These are phyloP conservation scores for Sialis lutaria DNA, from an alignment of 2,888 invertebrate genomes.

Conservation along the genomic window DNA sequence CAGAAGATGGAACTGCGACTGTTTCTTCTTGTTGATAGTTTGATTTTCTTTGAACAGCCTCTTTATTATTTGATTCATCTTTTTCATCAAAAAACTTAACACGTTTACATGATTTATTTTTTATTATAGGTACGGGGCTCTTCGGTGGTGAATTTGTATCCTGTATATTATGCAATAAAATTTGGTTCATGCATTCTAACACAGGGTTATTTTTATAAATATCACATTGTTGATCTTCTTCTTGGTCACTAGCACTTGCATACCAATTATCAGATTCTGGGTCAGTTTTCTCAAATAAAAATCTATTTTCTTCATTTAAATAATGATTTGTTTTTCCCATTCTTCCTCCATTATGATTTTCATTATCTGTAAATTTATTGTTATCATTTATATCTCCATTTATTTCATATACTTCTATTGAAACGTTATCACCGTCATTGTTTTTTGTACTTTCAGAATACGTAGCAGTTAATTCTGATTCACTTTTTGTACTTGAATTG, in stretches of 20 bases:
- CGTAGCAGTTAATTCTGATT: slow-evolving; percentile 1
- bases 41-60: slow-evolving; percentile 12
- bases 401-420: slow-evolving; percentile 3
- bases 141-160: slow-evolving; percentile 27
- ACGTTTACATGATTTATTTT: slow-evolving; percentile 14
- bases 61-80: slow-evolving; percentile 4
- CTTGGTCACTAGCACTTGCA: slow-evolving; percentile 60
- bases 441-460: slow-evolving; percentile 1
- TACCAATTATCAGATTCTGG: slow-evolving; percentile 60
- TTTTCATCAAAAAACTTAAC: slow-evolving; percentile 25
- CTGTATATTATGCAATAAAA: slow-evolving; percentile 54
- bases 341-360: background rate
- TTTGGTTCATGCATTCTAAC: slow-evolving; percentile 72
- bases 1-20: background rate
- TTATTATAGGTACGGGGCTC: slow-evolving; percentile 16
- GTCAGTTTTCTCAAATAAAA: slow-evolving; percentile 21
- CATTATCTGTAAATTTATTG: background rate
- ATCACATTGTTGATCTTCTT: slow-evolving; percentile 50
- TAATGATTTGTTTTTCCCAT: background rate
- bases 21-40: slow-evolving; percentile 4
- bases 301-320: background rate
- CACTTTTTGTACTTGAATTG: slow-evolving; percentile 3
- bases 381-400: background rate
- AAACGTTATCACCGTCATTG: slow-evolving; percentile 2
- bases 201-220: slow-evolving; percentile 69